Evolutionary conservation across 2,113 vertebrate genomes (phyloP).

Genomic region (Vulpes ferrilata): DNA sequence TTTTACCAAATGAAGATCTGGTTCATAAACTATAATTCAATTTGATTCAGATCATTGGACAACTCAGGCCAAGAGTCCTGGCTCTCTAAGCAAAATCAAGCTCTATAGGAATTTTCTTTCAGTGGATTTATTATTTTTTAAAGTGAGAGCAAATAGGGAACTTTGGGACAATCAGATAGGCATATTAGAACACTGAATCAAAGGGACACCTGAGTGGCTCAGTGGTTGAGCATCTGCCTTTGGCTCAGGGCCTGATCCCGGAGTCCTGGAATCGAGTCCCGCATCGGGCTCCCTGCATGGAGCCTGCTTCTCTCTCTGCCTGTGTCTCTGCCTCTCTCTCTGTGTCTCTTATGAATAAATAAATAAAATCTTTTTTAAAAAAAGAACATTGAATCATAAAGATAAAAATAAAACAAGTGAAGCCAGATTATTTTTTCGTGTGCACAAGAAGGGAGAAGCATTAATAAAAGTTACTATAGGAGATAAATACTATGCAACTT

Average conservation of each 20-base stretch:
- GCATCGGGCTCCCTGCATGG: too few species aligned
- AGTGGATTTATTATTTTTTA: neutral
- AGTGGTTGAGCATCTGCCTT: too few species aligned
- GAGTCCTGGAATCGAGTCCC: too few species aligned
- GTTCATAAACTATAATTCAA: neutral
- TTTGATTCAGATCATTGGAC: neutral
- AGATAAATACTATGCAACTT: neutral
- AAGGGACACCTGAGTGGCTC: too few species aligned
- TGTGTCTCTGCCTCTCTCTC: too few species aligned
- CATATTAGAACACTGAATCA: neutral
- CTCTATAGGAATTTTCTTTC: neutral
- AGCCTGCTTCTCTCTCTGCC: too few species aligned
- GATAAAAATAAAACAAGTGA: neutral
- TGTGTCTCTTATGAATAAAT: too few species aligned
- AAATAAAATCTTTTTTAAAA: too few species aligned
- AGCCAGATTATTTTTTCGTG: neutral
- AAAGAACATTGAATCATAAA: neutral
- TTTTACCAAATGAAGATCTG: constrained; percentile 47
- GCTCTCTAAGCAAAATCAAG: neutral
- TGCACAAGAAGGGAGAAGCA: neutral
- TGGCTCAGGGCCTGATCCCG: too few species aligned
- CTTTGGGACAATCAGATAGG: neutral
- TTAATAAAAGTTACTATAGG: neutral
- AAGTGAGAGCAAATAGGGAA: neutral
- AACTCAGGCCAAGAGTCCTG: neutral